Evolutionary conservation across 1,140 invertebrate genomes (phyloP).

Genomic region (Tenebrio molitor): DNA sequence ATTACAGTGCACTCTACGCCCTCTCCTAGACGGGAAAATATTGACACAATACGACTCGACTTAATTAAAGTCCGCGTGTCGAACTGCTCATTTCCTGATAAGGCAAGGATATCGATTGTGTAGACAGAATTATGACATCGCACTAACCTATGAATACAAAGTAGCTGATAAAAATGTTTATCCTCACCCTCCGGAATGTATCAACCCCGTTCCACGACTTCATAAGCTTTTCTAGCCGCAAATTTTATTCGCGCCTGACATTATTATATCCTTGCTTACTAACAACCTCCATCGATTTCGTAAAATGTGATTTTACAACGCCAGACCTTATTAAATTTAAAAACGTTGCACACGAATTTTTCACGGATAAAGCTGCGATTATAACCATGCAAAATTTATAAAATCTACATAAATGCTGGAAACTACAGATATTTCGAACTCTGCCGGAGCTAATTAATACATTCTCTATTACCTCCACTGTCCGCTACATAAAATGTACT

Average conservation of each 20-base stretch:
- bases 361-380: no score
- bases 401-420: no score
- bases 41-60: conserved; percentile 60
- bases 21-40: conserved; percentile 58
- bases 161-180: conserved; percentile 67
- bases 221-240: conserved; percentile 54
- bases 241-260: conserved; percentile 57
- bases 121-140: conserved; percentile 63
- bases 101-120: conserved; percentile 52
- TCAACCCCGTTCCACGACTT: conserved; percentile 37
- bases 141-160: conserved; percentile 66
- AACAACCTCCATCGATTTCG: conserved; percentile 44
- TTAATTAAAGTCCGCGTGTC: conserved; percentile 63
- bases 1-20: conserved; percentile 57
- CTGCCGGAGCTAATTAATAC: no score
- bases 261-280: conserved; percentile 60
- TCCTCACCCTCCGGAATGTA: conserved; percentile 53
- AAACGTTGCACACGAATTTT: no score
- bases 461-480: no score
- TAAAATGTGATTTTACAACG: conserved; percentile 29
- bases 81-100: conserved; percentile 61
- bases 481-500: no score
- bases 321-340: no score
- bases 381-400: no score
- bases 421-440: no score